A percentile compares a stretch with the other conserved stretches of the same genome.
Evolutionary conservation across 1,140 invertebrate species (phyloP).

Genomic region (Pseudomyrmex cubaensis): DNA sequence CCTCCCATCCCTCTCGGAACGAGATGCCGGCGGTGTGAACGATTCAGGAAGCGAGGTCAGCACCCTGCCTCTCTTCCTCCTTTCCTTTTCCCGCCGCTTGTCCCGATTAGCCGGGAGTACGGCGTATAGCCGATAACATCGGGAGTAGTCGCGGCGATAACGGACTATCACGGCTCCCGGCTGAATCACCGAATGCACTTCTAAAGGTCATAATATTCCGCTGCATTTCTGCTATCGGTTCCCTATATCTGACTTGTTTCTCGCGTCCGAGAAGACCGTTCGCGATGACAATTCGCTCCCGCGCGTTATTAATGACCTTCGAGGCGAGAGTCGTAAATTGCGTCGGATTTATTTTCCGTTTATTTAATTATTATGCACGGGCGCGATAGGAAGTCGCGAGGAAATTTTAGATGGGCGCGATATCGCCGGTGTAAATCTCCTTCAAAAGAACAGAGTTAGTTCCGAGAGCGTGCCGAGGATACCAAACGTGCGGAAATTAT

Average conservation of each 20-base stretch:
- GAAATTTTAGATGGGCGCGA: slow-evolving; percentile 30
- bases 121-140: slow-evolving; percentile 71
- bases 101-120: slow-evolving; percentile 67
- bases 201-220: slow-evolving; percentile 58
- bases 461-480: neutral
- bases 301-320: slow-evolving; percentile 34
- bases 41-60: slow-evolving; percentile 70
- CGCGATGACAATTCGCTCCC: no score
- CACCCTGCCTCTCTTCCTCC: slow-evolving; percentile 51
- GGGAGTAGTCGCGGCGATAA: slow-evolving; percentile 74
- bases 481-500: slow-evolving; percentile 5
- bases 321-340: slow-evolving; percentile 33
- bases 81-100: slow-evolving; percentile 50
- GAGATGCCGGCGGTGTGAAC: slow-evolving; percentile 64
- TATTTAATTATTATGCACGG: slow-evolving; percentile 34
- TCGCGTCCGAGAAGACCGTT: neutral
- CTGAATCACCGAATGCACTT: slow-evolving; percentile 69
- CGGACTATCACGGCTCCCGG: slow-evolving; percentile 71
- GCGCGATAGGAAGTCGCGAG: slow-evolving; percentile 4
- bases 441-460: slow-evolving; percentile 36
- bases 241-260: slow-evolving; percentile 31
- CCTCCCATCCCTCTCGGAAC: slow-evolving; percentile 34
- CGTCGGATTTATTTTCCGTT: slow-evolving; percentile 37
- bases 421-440: slow-evolving; percentile 7
- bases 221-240: slow-evolving; percentile 62